phyloP scores from a whole-genome alignment of 2,113 vertebrate genomes.

The Cyphomyrus plagiostoma region DNA sequence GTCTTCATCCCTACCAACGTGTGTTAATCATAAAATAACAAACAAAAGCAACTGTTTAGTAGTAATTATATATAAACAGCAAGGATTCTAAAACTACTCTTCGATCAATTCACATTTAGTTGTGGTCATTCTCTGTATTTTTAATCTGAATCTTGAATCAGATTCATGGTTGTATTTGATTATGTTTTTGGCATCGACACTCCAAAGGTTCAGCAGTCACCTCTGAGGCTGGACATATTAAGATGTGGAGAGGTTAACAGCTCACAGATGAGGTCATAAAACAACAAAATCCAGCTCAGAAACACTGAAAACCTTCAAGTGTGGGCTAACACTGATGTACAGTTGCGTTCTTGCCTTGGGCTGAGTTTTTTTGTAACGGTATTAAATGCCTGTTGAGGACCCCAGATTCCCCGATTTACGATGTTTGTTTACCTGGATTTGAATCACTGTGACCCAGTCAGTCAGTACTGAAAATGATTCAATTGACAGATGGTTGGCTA shows the following conservation, averaged over 20 bases:
- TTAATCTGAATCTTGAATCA: background rate
- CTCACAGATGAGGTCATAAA: background rate
- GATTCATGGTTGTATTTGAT: background rate
- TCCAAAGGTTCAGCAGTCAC: background rate
- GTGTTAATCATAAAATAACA: background rate
- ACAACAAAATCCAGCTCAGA: background rate
- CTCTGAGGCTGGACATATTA: background rate
- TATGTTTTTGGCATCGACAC: background rate
- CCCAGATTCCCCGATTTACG: background rate
- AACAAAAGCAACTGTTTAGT: background rate
- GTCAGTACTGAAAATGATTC: background rate
- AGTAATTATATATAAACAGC: background rate
- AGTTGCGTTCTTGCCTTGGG: background rate
- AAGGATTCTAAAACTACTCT: background rate
- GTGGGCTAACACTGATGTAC: background rate
- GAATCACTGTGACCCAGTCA: background rate
- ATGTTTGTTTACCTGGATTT: background rate
- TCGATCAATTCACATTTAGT: background rate
- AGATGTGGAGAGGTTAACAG: background rate
- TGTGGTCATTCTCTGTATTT: background rate
- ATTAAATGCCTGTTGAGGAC: background rate
- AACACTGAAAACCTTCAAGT: background rate
- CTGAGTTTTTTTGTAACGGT: background rate
- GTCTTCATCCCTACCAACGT: background rate
- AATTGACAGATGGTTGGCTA: background rate